Evolutionary conservation across 2,888 invertebrate species (phyloP), one percentile per base, ranked within the genome.

Genomic region (Galeruca laticollis): DNA sequence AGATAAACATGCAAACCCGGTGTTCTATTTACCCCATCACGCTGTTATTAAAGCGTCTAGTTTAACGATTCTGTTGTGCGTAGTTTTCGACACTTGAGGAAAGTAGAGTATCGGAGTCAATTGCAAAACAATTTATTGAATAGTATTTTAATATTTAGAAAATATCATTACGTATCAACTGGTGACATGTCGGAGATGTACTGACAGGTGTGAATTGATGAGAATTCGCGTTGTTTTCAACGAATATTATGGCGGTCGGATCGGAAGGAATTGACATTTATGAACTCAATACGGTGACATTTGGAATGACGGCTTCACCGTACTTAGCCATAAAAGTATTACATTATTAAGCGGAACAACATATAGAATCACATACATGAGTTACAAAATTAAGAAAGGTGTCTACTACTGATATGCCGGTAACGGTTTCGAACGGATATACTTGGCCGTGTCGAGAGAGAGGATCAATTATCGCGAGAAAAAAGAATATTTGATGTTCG

Each of bases 151-250:
- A 20, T 52, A 43, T 69, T 69, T 54, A 20, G 60, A 43, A 15
- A 40, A 54, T 37, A 69, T 49, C 2, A 18, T 10, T 69, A 67
- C 31, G 67, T 67, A 11, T 18, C 60, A 13, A 71, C 33, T 13
- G 71, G 54, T 1, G 73, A 71, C 61, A 69, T 73, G 9, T 60
- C 68, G 31, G 67, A 72, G 62, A 72, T 74, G 26, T 26, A 26
- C 6, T 26, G 26, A 5, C 26, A 26, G 26, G 26, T 26, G 26
- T 26, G 2, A 26, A 72, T 74, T 68, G 33, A 56, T 70, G 15
- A 40, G 26, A 37, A 52, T 33, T 40, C 71, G 9, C 56, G 49
- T 21, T 43, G 33, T 13, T 49, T 49, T 18, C 66, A 57, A 69
- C 11, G 51, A 54, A 70, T 69, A 13, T 31, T 69, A 20, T 69